These are phyloP conservation scores for Cryptops parisi DNA, from an alignment of 2,888 invertebrate genomes.

Conservation along the genomic window DNA sequence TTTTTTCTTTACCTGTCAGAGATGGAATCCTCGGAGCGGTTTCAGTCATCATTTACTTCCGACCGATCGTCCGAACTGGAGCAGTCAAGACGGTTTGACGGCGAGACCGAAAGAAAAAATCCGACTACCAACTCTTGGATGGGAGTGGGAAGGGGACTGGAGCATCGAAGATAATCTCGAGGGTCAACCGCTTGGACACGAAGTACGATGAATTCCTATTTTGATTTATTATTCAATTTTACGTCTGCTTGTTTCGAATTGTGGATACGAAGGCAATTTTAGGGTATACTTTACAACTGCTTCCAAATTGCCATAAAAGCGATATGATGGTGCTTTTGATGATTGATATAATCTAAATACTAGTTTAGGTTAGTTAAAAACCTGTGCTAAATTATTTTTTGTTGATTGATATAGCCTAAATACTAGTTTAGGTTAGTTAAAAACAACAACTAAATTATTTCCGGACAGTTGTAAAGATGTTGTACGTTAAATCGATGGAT, in stretches of 20 bases:
- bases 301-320: too few relatives aligned
- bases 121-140: conserved; percentile 77
- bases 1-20: conserved; percentile 33
- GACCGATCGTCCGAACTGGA: conserved; percentile 75
- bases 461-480: too few relatives aligned
- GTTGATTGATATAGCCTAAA: too few relatives aligned
- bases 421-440: too few relatives aligned
- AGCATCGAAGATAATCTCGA: conserved; percentile 36
- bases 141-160: conserved; percentile 97
- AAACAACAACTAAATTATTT: too few relatives aligned
- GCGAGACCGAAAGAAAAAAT: conserved; percentile 67
- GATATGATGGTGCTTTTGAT: too few relatives aligned
- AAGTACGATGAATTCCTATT: conserved; percentile 37
- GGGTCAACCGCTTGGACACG: conserved; percentile 73
- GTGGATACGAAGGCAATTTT: conserved; percentile 1
- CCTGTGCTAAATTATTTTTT: too few relatives aligned
- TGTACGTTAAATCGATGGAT: too few relatives aligned
- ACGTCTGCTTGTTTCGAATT: too few relatives aligned
- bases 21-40: conserved; percentile 82
- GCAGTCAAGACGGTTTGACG: conserved; percentile 63
- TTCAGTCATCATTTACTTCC: conserved; percentile 69
- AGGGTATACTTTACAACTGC: too few relatives aligned
- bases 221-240: neutral
- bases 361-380: too few relatives aligned
- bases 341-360: too few relatives aligned